Base-by-base conservation (phyloP, 2,113 vertebrate species). In the Alouatta palliata region DNA sequence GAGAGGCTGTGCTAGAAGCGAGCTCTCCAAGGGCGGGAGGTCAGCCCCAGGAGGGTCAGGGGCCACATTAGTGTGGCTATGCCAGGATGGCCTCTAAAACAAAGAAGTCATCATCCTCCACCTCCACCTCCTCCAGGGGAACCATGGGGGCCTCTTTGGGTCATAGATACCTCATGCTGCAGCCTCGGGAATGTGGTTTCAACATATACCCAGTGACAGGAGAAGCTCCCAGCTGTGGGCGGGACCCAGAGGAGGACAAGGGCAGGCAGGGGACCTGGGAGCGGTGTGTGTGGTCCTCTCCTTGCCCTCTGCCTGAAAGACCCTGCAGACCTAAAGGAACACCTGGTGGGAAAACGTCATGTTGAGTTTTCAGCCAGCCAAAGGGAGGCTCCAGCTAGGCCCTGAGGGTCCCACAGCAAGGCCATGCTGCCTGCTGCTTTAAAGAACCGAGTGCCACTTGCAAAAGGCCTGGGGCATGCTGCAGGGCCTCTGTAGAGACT, bases 231-330 rank as follows among this genome's bases (percentile, higher is more conserved):
- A 20, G n/a, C 30, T 47, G 1, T 7, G 7, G 4, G 6, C 0
- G 0, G 40, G 21, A 23, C n/a, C 21, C 71, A 17, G 64, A 3
- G 43, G 35, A 66, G 20, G n/a, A 47, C 21, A 12, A 14, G 52
- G 10, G 8, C 4, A 0, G 4, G 40, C 0, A 10, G 13, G 17
- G 6, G 58, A 8, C 1, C 12, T 12, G 23, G 49, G 25, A 2
- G 5, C 17, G 23, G n/a, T 14, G 6, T 12, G 11, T 2, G 6
- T 7, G 40, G 19, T 30, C n/a, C 66, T 52, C 6, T 25, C 12
- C 3, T 11, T 2, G 8, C 27, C 61, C 40, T 2, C 0, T 7
- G 52, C 37, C 8, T 8, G 37, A 7, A 35, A 21, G 56, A 45
- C 21, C 54, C 70, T 17, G 3, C 8, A 19, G 16, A 0, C 1